Evolutionary conservation across 2,888 invertebrate genomes (phyloP).

Genomic region (Tipula confusa): DNA sequence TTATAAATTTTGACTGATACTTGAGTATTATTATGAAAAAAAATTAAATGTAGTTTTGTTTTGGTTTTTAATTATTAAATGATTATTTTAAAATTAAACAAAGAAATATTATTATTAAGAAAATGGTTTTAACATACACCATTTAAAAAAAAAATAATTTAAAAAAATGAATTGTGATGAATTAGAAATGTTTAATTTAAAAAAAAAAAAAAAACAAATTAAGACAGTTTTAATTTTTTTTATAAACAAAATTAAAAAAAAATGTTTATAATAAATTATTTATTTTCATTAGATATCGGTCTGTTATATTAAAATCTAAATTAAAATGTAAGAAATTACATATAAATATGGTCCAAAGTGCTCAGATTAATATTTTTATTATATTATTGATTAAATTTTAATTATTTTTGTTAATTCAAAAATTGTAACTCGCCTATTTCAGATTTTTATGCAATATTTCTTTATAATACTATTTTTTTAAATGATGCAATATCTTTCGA

Average conservation of each 20-base stretch:
- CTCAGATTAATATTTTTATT: neutral
- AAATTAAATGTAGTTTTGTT: neutral
- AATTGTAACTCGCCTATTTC: neutral
- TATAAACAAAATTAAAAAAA: neutral
- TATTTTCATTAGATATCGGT: neutral
- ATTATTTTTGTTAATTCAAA: neutral
- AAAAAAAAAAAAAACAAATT: neutral
- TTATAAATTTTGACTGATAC: conserved; percentile 20
- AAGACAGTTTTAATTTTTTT: neutral
- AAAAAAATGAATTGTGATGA: conserved; percentile 6
- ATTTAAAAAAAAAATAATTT: neutral
- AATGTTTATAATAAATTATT: neutral
- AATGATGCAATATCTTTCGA: too few relatives aligned
- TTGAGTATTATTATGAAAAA: neutral
- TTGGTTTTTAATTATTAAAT: neutral
- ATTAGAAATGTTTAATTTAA: conserved; percentile 1
- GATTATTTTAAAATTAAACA: neutral
- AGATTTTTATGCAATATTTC: too few relatives aligned
- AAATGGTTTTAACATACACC: neutral
- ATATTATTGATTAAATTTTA: neutral
- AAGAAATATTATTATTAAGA: neutral
- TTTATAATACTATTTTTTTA: too few relatives aligned
- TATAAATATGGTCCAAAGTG: conserved; percentile 20
- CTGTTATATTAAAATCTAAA: neutral
- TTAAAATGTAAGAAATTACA: neutral